Conservation (phyloP, 2,113 vertebrate species). For the Cathartes aura region DNA sequence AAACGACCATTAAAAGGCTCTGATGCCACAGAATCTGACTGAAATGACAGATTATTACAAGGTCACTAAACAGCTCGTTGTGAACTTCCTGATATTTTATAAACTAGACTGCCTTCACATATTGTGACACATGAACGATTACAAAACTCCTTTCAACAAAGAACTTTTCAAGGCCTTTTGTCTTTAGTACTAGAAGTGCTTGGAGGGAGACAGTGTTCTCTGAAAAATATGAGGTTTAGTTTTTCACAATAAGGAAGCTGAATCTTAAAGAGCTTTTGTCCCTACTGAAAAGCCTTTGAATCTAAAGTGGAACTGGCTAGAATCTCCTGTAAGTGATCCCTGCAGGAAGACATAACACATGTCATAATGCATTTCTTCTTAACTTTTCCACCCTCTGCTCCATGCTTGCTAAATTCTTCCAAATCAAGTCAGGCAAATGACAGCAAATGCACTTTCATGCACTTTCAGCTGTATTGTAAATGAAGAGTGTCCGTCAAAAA, state of each 20-base stretch:
- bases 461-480: background rate
- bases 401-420: background rate
- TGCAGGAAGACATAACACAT: background rate
- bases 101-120: conserved; percentile 33
- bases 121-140: conserved; percentile 38
- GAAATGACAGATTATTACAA: conserved; percentile 54
- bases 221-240: conserved; percentile 52
- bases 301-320: background rate
- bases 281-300: background rate
- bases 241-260: conserved; percentile 67
- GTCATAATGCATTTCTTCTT: conserved; percentile 1
- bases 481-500: background rate
- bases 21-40: background rate
- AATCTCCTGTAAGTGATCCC: conserved; percentile 38
- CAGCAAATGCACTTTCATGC: background rate
- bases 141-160: conserved; percentile 71
- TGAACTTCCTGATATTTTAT: conserved; percentile 33
- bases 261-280: conserved; percentile 67
- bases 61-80: background rate
- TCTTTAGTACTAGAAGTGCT: conserved; percentile 28
- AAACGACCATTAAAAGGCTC: conserved; percentile 11
- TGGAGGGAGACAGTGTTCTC: conserved; percentile 22
- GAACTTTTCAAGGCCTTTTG: conserved; percentile 64
- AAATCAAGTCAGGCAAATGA: conserved; percentile 1
- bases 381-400: background rate